Percentiles rank a stretch among this genome's conserved stretches.
phyloP scores from a whole-genome alignment of 1,140 invertebrate genomes.

The Protaetia brevitarsis region DNA sequence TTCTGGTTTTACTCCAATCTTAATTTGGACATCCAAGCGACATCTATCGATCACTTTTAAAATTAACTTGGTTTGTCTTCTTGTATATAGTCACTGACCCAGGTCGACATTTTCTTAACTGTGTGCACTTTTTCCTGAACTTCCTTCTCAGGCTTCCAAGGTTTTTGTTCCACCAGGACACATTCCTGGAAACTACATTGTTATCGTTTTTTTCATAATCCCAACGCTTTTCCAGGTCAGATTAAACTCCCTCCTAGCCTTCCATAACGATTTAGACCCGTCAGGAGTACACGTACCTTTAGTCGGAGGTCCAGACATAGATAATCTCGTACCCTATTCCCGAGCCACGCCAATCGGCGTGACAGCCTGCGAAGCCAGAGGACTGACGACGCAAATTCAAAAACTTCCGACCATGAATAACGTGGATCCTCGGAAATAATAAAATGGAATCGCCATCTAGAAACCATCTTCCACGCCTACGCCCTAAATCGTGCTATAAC shows the following conservation, averaged over 20 bases:
- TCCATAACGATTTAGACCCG: slow-evolving; percentile 39
- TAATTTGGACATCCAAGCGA: too few species aligned
- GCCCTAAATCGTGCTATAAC: slow-evolving; percentile 39
- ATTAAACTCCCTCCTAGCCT: slow-evolving; percentile 37
- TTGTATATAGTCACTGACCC: too few species aligned
- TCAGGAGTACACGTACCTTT: slow-evolving; percentile 39
- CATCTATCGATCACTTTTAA: too few species aligned
- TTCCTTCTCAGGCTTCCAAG: too few species aligned
- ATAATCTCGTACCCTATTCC: slow-evolving; percentile 40
- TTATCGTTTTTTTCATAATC: too few species aligned
- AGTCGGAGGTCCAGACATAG: slow-evolving; percentile 43
- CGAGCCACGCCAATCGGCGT: slow-evolving; percentile 23
- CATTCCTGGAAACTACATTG: too few species aligned
- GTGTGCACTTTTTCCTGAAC: too few species aligned
- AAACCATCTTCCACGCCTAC: slow-evolving; percentile 31
- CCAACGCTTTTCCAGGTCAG: slow-evolving; percentile 35
- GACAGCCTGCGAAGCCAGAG: not conserved
- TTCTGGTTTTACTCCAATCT: too few species aligned
- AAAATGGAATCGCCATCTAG: not conserved
- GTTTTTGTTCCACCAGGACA: too few species aligned
- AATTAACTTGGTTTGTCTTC: too few species aligned
- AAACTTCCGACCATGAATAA: not conserved
- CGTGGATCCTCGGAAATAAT: not conserved
- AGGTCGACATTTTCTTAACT: too few species aligned
- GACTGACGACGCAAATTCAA: slow-evolving; percentile 22